Conservation (phyloP, 2,113 vertebrate genomes). For the Eudyptes chrysolophus region DNA sequence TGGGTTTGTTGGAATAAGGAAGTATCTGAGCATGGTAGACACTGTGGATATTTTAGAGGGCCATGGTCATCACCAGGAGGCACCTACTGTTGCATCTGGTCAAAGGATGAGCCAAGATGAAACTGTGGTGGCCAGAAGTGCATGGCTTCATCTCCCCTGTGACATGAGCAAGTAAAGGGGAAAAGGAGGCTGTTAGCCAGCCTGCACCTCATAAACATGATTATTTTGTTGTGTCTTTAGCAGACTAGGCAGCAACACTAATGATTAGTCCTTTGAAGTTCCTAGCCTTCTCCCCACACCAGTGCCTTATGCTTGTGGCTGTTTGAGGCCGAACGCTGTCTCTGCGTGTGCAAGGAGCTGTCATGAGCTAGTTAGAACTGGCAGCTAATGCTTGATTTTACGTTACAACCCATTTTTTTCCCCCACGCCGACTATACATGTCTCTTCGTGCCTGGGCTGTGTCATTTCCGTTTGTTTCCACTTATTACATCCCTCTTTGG, state of each 20-base stretch:
- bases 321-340: not conserved
- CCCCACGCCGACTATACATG: not conserved
- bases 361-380: not conserved
- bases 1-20: not conserved
- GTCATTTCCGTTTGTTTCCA: constrained; percentile 37
- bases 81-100: not conserved
- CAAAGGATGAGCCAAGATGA: not conserved
- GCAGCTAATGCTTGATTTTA: constrained; percentile 8
- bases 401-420: not conserved
- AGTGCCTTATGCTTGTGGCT: not conserved
- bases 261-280: not conserved
- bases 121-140: not conserved
- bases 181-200: not conserved
- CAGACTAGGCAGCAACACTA: not conserved
- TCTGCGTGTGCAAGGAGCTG: not conserved
- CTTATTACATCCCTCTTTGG: not conserved
- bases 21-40: not conserved
- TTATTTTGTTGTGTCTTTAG: not conserved
- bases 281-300: not conserved
- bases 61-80: not conserved
- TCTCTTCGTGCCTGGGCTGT: constrained; percentile 23
- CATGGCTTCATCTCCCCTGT: rapidly evolving
- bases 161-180: not conserved
- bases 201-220: not conserved
- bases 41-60: not conserved